Conservation (phyloP, 2,113 vertebrate genomes). For the Dasyurus viverrinus region DNA sequence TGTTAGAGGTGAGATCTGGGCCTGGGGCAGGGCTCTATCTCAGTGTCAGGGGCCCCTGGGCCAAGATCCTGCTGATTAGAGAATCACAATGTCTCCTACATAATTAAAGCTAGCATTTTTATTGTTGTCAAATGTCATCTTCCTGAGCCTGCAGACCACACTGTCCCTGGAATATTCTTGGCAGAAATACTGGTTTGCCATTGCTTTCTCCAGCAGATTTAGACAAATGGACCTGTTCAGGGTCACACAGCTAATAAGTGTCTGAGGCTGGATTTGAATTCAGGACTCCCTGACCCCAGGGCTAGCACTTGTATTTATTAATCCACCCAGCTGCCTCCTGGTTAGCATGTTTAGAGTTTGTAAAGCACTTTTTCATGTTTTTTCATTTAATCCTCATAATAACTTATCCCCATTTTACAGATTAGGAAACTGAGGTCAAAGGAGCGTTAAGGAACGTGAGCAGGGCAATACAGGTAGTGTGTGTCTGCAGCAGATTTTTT, state of each 20-base stretch:
- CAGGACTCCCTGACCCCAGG: not conserved
- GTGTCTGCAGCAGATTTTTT: not conserved
- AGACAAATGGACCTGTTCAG: not conserved
- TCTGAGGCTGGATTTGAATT: not conserved
- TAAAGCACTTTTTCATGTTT: not conserved
- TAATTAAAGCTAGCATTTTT: not conserved
- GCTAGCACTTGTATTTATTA: not conserved
- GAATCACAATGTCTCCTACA: not conserved
- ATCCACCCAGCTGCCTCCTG: not conserved
- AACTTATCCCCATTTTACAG: not conserved
- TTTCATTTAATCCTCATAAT: not conserved
- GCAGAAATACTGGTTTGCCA: not conserved
- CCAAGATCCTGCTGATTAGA: not conserved
- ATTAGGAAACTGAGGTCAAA: not conserved
- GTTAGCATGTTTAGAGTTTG: not conserved
- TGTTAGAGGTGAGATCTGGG: not conserved
- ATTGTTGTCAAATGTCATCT: not conserved
- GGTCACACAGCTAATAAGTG: not conserved
- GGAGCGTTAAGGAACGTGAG: not conserved
- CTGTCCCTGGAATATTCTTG: not conserved
- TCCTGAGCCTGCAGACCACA: not conserved
- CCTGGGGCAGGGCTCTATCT: no score
- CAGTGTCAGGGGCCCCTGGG: not conserved
- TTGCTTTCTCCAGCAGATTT: not conserved
- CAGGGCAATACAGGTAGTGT: not conserved